Evolutionary conservation across 2,113 vertebrate species (phyloP), one percentile per base, ranked within the genome.

Genomic region (Nothoprocta pentlandii): DNA sequence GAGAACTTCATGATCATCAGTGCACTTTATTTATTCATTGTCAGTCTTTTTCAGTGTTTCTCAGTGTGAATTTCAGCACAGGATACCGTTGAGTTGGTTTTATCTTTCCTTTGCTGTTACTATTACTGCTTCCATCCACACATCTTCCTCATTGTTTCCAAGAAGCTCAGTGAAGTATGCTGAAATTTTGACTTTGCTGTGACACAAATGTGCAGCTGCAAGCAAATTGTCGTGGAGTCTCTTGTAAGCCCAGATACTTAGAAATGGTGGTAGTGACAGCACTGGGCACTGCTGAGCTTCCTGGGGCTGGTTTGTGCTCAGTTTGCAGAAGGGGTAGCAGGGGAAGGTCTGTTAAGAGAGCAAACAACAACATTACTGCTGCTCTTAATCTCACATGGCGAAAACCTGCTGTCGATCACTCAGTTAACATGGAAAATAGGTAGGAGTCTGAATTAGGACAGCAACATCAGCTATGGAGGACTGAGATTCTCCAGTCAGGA

Each of bases 381-480:
- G 49, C 21, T 9, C 22, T 47, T 30, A 0, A 21, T 22, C 25
- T 44, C 39, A 9, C 3, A 7, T 0, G 34, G 16, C 7, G 36
- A 39, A 39, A 39, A 39, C 7, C 36, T 39, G 36, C 36, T 39
- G 36, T 46, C 25, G 34, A 12, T 10, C 54, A 16, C 17, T 12
- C 44, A 16, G 32, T 12, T 46, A 78, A 62, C 12, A 6, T 13
- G 46, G 44, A 61, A 44, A 53, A 20, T 5, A 25, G 39, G 20
- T 16, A 39, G 2, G 25, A 46, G 32, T 6, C 32, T 8, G 12
- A 39, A 10, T 46, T 32, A 34, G 2, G 7, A 42, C 36, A 78
- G 56, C 32, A 36, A 9, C 26, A 42, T 32, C 22, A n/a, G 12
- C 32, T 32, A 46, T 9, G 11, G 25, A 44, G 20, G 36, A 21